Percentiles rank a stretch among this genome's conserved stretches.
Conservation (phyloP, 1,140 invertebrate genomes). For the Cherax destructor region DNA sequence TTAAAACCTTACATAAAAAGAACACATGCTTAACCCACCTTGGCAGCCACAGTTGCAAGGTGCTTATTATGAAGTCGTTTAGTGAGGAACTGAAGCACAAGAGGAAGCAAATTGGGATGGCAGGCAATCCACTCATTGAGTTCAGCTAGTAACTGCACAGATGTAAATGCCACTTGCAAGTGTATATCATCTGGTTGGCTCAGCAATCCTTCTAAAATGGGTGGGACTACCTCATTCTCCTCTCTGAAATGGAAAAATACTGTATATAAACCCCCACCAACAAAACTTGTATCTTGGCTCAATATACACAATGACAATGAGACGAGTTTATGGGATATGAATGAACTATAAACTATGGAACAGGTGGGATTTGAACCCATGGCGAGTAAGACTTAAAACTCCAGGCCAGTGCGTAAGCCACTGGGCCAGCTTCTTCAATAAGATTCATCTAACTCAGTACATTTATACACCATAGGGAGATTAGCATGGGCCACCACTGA, state of each 20-base stretch:
- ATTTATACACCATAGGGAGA: too few relatives aligned
- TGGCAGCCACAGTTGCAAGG: slow-evolving; percentile 69
- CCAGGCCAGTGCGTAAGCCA: too few relatives aligned
- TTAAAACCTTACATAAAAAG: neutral
- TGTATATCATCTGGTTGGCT: slow-evolving; percentile 89
- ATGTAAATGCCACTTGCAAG: slow-evolving; percentile 91
- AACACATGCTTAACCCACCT: slow-evolving; percentile 30
- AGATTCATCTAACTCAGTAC: too few relatives aligned
- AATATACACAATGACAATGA: neutral
- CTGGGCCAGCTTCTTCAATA: too few relatives aligned
- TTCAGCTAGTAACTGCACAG: slow-evolving; percentile 92
- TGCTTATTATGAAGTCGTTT: slow-evolving; percentile 67
- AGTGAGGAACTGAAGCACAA: slow-evolving; percentile 70
- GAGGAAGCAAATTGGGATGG: slow-evolving; percentile 84
- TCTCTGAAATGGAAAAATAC: slow-evolving; percentile 75
- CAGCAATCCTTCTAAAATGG: slow-evolving; percentile 93
- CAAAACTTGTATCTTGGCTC: slow-evolving; percentile 4
- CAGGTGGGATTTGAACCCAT: too few relatives aligned
- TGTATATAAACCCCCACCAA: too few relatives aligned
- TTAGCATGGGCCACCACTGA: too few relatives aligned
- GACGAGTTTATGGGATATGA: too few relatives aligned
- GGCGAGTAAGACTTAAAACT: too few relatives aligned
- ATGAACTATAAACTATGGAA: too few relatives aligned
- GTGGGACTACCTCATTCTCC: slow-evolving; percentile 93
- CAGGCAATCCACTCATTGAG: slow-evolving; percentile 96